These are phyloP conservation scores for Phrixothrix hirtus DNA, from an alignment of 2,888 invertebrate genomes.

Conservation along the genomic window DNA sequence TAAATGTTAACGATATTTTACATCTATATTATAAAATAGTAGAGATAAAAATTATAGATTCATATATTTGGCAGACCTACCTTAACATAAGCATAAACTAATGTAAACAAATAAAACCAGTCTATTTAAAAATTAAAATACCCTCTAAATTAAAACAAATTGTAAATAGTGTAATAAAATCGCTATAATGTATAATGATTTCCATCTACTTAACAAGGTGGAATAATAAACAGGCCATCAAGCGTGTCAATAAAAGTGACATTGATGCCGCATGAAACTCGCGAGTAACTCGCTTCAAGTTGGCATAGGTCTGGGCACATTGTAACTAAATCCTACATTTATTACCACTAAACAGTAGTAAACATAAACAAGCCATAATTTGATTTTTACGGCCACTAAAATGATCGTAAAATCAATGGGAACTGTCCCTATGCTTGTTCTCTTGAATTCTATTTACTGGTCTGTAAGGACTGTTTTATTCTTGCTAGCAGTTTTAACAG, in stretches of 20 bases:
- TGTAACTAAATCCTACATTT: conserved; percentile 53
- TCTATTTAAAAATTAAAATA: conserved; percentile 16
- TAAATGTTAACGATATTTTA: conserved; percentile 3
- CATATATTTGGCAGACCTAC: conserved; percentile 13
- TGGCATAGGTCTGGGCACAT: conserved; percentile 51
- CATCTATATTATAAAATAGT: conserved; percentile 4
- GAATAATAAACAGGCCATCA: conserved; percentile 56
- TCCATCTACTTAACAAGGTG: conserved; percentile 50
- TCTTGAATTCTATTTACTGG: conserved; percentile 27
- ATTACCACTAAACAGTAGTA: conserved; percentile 56
- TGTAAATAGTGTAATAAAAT: conserved; percentile 45
- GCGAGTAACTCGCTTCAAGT: conserved; percentile 46
- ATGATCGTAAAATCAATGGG: conserved; percentile 57
- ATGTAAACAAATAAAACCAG: conserved; percentile 12
- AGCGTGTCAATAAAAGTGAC: conserved; percentile 54
- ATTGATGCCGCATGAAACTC: conserved; percentile 49
- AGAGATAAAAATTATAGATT: conserved; percentile 4
- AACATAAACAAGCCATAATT: conserved; percentile 59
- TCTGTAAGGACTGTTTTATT: conserved; percentile 39
- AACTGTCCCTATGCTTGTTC: conserved; percentile 38
- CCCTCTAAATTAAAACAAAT: conserved; percentile 35
- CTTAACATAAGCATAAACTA: conserved; percentile 4
- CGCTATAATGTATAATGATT: conserved; percentile 51
- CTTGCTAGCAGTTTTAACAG: conserved; percentile 36
- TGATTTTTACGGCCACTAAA: conserved; percentile 57